Evolutionary conservation across 2,797 vertebrate species (phyloP), one percentile per base, ranked within the genome.

Genomic region (Onychomys arenicola): DNA sequence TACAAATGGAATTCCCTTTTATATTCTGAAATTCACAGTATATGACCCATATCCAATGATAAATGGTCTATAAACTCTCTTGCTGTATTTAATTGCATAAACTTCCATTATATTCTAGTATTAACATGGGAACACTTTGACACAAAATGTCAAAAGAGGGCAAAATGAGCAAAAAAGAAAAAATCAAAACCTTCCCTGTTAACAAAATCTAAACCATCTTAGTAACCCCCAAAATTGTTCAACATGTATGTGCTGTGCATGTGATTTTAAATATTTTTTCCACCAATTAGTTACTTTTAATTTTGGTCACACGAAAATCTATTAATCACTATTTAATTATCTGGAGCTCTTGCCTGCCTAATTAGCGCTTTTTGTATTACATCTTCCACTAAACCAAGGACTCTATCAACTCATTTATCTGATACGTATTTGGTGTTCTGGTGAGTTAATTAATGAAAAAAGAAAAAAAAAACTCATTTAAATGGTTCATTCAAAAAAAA

Each of bases 1-100:
- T 97, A 98, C 98, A 98, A 98, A 99, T 98, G 97, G 96, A 98
- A 98, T 98, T 98, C 97, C 96, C 98, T 98, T 97, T 98, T 98
- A 98, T 98, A 98, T 98, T 98, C 97, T 98, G 97, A 98, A 98
- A 98, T 97, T 98, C 98, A 98, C 83, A 98, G 96, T 98, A 98
- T 98, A 98, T 98, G 98, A 98, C 95, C 98, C 98, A 98, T 98
- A 98, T 91, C 97, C 97, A 98, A 97, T 98, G 98, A 98, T 77
- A 97, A 98, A 98, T 98, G 97, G 96, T 98, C 97, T 98, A 98
- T 98, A 98, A 98, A 98, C 86, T 98, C 97, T 98, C 97, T 98
- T 97, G 97, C 94, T 93, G 89, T 97, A 97, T 98, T 98, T 98
- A 98, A 98, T 98, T 98, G 97, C 97, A 98, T 98, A 98, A 98